Base-by-base conservation (phyloP, 2,888 invertebrate genomes). In the Macropis europaea region DNA sequence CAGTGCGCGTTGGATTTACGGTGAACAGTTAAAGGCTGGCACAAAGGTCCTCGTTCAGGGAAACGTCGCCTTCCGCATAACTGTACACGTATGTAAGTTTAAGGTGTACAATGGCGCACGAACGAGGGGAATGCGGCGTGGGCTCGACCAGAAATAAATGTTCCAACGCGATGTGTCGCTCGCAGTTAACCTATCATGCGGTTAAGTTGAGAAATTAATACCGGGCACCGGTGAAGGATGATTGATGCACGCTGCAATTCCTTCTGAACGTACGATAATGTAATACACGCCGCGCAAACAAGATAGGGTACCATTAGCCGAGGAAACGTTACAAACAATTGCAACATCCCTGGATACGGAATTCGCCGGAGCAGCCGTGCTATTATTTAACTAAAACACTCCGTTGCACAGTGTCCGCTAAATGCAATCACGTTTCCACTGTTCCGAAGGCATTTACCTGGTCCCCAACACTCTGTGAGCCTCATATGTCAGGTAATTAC, bases 211-310 rank as follows among this genome's bases (percentile, higher is more conserved):
- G 73, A 63, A 63, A 77, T 73, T 77, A 70, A 73, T 70, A 60
- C 53, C 63, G 63, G 63, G 54, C 45, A 66, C 48, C 11, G 26
- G 48, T 42, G 73, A 60, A 43, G 63, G 67, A 69, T 76, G 77
- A 76, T 69, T 77, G 77, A 70, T 77, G 66, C 43, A 64, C 42
- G 50, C 70, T 61, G 63, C 73, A 77, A 77, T 77, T 73, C 57
- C 28, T 56, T 38, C 47, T 45, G 73, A 77, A 42, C 53, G 45
- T 62, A 60, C 60, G 48, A 40, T 54, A 60, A 52, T 42, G 36
- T 60, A 70, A 53, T 68, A 38, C 56, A 57, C 42, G 30, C 7
- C 69, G 70, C 54, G 62, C 70, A 73, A 56, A 64, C 70, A 52
- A 70, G 38, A 52, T 52, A 73, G 70, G 56, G 40, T 61, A 43